A percentile compares a stretch with the other conserved stretches of the same genome.
phyloP scores from a whole-genome alignment of 2,888 invertebrate genomes.

The Empis stercorea region DNA sequence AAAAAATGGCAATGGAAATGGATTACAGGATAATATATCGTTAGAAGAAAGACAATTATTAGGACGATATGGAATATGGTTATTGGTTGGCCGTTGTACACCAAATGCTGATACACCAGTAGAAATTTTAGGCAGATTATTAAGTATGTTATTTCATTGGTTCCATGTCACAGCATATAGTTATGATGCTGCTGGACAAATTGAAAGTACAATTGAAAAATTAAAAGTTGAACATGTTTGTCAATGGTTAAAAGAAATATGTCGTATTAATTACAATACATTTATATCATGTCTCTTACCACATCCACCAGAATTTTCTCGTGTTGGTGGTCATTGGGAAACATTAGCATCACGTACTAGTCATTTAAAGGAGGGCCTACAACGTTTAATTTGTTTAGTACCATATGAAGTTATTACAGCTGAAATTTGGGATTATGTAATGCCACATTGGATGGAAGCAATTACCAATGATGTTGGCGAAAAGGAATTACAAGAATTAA shows the following conservation, averaged over 20 bases:
- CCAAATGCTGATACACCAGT: slow-evolving; percentile 64
- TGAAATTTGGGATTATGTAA: slow-evolving; percentile 95
- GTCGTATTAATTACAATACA: slow-evolving; percentile 63
- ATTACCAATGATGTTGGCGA: slow-evolving; percentile 85
- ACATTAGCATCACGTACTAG: slow-evolving; percentile 74
- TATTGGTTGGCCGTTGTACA: slow-evolving; percentile 85
- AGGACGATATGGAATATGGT: slow-evolving; percentile 93
- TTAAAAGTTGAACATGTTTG: slow-evolving; percentile 87
- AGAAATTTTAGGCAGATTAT: slow-evolving; percentile 74
- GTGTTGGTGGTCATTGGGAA: slow-evolving; percentile 95
- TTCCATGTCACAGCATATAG: slow-evolving; percentile 96
- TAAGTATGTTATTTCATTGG: slow-evolving; percentile 98
- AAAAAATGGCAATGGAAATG: slow-evolving; percentile 31
- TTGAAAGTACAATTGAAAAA: slow-evolving; percentile 79
- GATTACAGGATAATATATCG: slow-evolving; percentile 50
- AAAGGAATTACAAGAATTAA: slow-evolving; percentile 71
- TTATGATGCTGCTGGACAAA: slow-evolving; percentile 62
- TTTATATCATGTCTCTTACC: slow-evolving; percentile 90
- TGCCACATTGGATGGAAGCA: slow-evolving; percentile 99
- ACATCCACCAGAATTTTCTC: slow-evolving; percentile 89
- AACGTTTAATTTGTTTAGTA: slow-evolving; percentile 86
- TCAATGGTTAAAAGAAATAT: slow-evolving; percentile 77
- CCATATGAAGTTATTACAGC: slow-evolving; percentile 95
- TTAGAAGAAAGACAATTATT: slow-evolving; percentile 80
- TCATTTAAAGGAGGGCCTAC: slow-evolving; percentile 89